Evolutionary conservation across 2,113 vertebrate genomes (phyloP).

Genomic region (Aramus guarauna): DNA sequence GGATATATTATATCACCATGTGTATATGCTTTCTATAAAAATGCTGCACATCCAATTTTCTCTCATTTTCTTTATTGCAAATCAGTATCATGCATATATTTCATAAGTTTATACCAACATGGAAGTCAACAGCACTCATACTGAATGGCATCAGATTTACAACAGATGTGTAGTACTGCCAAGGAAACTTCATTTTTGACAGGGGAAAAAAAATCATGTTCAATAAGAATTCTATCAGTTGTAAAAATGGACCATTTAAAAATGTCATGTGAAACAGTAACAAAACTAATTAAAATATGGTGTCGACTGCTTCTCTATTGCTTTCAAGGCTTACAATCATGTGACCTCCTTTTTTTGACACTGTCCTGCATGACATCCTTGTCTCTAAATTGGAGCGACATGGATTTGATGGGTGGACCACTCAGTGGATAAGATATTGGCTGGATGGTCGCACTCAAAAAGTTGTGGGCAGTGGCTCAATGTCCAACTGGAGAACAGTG

Average conservation of each 20-base stretch:
- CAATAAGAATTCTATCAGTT: neutral
- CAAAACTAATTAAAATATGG: neutral
- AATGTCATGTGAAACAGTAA: neutral
- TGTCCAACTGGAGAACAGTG: too few relatives aligned
- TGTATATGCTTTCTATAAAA: neutral
- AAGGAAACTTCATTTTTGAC: neutral
- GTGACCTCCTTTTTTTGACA: neutral
- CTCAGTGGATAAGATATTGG: too few relatives aligned
- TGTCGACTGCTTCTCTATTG: neutral
- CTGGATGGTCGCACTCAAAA: too few relatives aligned
- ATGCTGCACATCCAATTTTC: neutral
- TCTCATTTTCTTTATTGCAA: neutral
- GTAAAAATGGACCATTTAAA: neutral
- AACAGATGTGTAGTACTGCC: neutral
- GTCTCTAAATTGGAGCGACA: too few relatives aligned
- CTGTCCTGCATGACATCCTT: too few relatives aligned
- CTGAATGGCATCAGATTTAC: neutral
- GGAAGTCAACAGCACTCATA: neutral
- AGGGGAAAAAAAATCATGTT: neutral
- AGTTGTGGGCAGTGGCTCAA: too few relatives aligned
- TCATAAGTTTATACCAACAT: neutral
- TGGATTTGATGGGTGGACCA: too few relatives aligned
- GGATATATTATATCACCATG: neutral
- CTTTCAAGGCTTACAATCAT: neutral
- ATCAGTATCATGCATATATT: neutral